Conservation (phyloP, 2,797 vertebrate genomes). For the Nannoperca obscura region DNA sequence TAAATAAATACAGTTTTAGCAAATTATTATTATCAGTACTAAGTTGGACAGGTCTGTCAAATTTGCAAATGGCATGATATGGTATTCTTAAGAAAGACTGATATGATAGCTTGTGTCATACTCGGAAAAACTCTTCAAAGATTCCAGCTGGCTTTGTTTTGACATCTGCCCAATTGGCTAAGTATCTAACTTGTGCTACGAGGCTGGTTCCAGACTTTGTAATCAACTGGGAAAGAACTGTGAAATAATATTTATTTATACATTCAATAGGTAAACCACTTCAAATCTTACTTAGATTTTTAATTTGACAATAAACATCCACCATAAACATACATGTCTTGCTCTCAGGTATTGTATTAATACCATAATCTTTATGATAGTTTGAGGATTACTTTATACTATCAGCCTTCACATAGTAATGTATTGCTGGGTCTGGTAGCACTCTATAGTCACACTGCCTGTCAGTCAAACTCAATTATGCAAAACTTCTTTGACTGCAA, state of each 20-base stretch:
- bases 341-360: neutral
- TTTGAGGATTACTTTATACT: constrained; percentile 4
- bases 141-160: neutral
- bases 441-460: neutral
- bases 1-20: neutral
- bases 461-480: constrained; percentile 31
- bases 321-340: neutral
- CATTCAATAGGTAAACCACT: neutral
- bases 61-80: neutral
- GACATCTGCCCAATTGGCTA: constrained; percentile 1
- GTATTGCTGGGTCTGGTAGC: constrained; percentile 7
- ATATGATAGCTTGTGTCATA: neutral
- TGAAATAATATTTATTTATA: neutral
- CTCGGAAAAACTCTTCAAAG: neutral
- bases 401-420: constrained; percentile 8
- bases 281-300: constrained; percentile 1
- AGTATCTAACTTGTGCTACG: neutral
- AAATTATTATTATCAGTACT: neutral
- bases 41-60: neutral
- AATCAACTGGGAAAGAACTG: neutral
- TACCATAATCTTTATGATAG: constrained; percentile 9
- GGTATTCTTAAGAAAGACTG: neutral
- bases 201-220: neutral
- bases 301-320: neutral
- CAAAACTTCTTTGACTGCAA: constrained; percentile 16